Percentiles rank a stretch among this genome's conserved stretches.
Evolutionary conservation across 1,140 invertebrate genomes (phyloP).

Genomic region (Anoplolepis gracilipes): DNA sequence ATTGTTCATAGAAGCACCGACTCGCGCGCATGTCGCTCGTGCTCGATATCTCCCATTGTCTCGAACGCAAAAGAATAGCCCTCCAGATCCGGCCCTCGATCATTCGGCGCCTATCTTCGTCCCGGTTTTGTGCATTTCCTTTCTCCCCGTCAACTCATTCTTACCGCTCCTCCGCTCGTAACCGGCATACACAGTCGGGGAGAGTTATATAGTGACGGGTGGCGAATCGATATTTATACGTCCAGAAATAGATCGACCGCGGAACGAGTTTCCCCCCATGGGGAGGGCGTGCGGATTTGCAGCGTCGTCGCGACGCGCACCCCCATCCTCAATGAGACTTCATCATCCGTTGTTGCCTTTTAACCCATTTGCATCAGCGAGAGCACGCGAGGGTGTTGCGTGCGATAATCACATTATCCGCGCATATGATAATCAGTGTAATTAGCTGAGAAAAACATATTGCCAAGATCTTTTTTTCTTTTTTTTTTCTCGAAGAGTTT

Average conservation of each 20-base stretch:
- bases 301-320: slow-evolving; percentile 49
- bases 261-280: slow-evolving; percentile 53
- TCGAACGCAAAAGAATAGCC: background rate
- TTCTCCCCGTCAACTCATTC: slow-evolving; percentile 14
- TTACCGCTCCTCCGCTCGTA: slow-evolving; percentile 14
- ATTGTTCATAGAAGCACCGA: background rate
- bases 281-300: slow-evolving; percentile 64
- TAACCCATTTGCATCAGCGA: slow-evolving; percentile 19
- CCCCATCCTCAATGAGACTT: slow-evolving; percentile 50
- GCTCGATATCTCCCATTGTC: background rate
- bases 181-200: slow-evolving; percentile 4
- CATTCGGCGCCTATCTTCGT: slow-evolving; percentile 32
- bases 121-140: slow-evolving; percentile 14
- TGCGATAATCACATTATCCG: background rate
- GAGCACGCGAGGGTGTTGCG: background rate
- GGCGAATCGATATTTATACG: slow-evolving; percentile 80
- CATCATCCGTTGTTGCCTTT: slow-evolving; percentile 27
- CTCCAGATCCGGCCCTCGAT: background rate
- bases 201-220: slow-evolving; percentile 36
- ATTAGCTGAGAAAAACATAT: background rate
- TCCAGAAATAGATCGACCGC: slow-evolving; percentile 80
- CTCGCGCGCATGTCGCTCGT: background rate
- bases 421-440: background rate
- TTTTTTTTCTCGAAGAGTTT: too few relatives aligned
- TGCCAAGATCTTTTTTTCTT: background rate